Evolutionary conservation across 1,140 invertebrate genomes (phyloP).

Genomic region (Thaumetopoea pityocampa): DNA sequence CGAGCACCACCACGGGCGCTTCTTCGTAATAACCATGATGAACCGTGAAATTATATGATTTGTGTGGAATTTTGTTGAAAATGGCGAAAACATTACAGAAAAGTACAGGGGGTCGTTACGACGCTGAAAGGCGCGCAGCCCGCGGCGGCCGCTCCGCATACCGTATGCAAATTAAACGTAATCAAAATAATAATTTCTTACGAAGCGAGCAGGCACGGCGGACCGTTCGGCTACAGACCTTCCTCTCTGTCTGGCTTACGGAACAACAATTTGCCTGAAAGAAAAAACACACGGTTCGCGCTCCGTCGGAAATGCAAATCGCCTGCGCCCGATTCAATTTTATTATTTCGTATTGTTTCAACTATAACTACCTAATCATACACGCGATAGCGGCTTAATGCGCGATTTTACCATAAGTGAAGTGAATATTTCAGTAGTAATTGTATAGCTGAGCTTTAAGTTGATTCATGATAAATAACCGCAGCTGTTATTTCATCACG

Average conservation of each 20-base stretch:
- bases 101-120: constrained; percentile 66
- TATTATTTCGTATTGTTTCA: constrained; percentile 57
- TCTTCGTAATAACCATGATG: constrained; percentile 71
- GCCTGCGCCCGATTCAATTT: constrained; percentile 43
- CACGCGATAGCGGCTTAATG: constrained; percentile 50
- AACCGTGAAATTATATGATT: constrained; percentile 73
- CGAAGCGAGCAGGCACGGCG: constrained; percentile 31
- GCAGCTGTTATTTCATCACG: no score
- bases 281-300: constrained; percentile 30
- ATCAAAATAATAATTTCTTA: constrained; percentile 73
- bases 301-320: constrained; percentile 47
- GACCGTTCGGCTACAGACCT: constrained; percentile 1
- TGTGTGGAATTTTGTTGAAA: constrained; percentile 73
- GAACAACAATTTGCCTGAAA: constrained; percentile 20
- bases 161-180: constrained; percentile 73
- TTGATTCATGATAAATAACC: constrained; percentile 27
- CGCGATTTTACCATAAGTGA: constrained; percentile 50
- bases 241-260: constrained; percentile 31
- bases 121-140: constrained; percentile 39
- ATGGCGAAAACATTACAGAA: constrained; percentile 74
- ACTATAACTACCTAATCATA: constrained; percentile 46
- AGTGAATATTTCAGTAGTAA: constrained; percentile 40
- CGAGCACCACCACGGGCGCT: constrained; percentile 54
- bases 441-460: constrained; percentile 30
- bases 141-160: constrained; percentile 41